A percentile compares a stretch with the other conserved stretches of the same genome.
These are phyloP conservation scores for Fistularia commersonii DNA, from an alignment of 2,797 vertebrate genomes.

Conservation along the genomic window DNA sequence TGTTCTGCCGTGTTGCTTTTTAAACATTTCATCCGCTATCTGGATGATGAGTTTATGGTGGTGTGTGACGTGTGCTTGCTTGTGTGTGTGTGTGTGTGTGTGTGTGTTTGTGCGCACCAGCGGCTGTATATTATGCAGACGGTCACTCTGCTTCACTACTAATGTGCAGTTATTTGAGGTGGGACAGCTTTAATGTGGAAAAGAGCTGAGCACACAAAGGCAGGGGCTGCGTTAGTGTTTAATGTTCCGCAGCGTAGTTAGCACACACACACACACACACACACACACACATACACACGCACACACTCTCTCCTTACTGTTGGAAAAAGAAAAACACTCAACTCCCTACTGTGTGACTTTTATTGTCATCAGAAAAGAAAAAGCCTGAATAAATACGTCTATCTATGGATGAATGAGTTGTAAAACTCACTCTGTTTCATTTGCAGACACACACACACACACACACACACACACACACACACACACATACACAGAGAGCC, in stretches of 20 bases:
- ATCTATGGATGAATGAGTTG: slow-evolving; percentile 1
- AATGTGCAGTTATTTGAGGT: slow-evolving; percentile 44
- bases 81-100: slow-evolving; percentile 9
- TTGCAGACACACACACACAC: neutral
- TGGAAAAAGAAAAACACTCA: too few species aligned
- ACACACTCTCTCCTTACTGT: too few species aligned
- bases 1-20: slow-evolving; percentile 20
- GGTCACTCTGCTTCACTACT: slow-evolving; percentile 24
- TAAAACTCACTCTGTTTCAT: neutral
- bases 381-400: too few species aligned
- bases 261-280: slow-evolving; percentile 15
- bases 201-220: slow-evolving; percentile 52
- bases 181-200: slow-evolving; percentile 56
- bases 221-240: slow-evolving; percentile 41
- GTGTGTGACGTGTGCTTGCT: slow-evolving; percentile 18
- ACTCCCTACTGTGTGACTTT: neutral
- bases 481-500: slow-evolving; percentile 6
- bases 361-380: too few species aligned
- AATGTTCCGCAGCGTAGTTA: slow-evolving; percentile 50
- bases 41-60: slow-evolving; percentile 33
- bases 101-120: slow-evolving; percentile 12
- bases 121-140: slow-evolving; percentile 40
- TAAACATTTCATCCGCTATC: slow-evolving; percentile 30
- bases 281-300: slow-evolving; percentile 8
- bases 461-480: slow-evolving; percentile 11